phyloP scores from a whole-genome alignment of 2,888 invertebrate genomes.

The Himalopsyche tibetana region DNA sequence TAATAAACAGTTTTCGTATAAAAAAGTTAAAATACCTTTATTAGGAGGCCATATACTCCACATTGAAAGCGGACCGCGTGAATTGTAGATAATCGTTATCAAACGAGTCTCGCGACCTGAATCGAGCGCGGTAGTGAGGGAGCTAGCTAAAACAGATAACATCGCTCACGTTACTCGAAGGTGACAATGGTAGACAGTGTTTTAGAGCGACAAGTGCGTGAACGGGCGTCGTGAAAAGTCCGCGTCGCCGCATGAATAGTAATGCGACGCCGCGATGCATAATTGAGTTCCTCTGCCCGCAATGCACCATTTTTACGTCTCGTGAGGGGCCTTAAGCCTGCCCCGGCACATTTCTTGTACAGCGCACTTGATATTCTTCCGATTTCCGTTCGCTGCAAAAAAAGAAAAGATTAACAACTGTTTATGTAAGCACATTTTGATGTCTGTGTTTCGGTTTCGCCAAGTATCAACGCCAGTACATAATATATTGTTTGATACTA shows the following conservation, averaged over 20 bases:
- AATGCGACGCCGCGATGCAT: constrained; percentile 44
- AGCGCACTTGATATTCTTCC: not conserved
- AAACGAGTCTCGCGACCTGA: too few relatives aligned
- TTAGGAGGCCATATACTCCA: too few relatives aligned
- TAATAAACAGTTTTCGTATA: too few relatives aligned
- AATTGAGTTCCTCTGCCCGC: constrained; percentile 40
- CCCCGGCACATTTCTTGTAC: not conserved
- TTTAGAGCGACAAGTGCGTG: constrained; percentile 33
- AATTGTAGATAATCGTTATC: too few relatives aligned
- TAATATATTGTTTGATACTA: too few relatives aligned
- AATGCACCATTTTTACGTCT: constrained; percentile 39
- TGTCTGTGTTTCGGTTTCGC: too few relatives aligned
- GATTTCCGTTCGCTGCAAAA: not conserved
- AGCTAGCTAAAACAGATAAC: too few relatives aligned
- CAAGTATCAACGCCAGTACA: too few relatives aligned
- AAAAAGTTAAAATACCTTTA: too few relatives aligned
- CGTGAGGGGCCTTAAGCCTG: not conserved
- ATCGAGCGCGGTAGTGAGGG: too few relatives aligned
- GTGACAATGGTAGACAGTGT: not conserved
- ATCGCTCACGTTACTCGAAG: not conserved
- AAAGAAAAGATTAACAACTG: constrained; percentile 8
- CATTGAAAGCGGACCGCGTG: too few relatives aligned
- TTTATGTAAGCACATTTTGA: not conserved
- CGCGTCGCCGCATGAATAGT: constrained; percentile 48
- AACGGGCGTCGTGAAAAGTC: constrained; percentile 38